Conservation (phyloP, 2,113 vertebrate species). For the Leptosomus discolor region DNA sequence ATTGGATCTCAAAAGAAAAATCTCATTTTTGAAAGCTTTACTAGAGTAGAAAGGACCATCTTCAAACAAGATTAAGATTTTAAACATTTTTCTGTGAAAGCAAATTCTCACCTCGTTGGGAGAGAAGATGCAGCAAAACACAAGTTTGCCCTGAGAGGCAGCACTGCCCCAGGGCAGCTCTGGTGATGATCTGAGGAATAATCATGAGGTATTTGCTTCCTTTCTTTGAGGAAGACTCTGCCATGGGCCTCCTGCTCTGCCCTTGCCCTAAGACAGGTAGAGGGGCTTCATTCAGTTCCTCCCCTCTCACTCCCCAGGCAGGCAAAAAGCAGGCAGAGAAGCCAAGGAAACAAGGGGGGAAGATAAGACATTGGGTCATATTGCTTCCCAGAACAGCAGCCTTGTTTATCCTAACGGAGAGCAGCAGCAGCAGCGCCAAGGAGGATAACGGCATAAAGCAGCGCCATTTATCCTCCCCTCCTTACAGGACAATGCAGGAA, state of each 20-base stretch:
- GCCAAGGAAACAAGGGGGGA: background rate
- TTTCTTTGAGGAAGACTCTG: background rate
- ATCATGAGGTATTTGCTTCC: background rate
- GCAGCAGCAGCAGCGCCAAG: background rate
- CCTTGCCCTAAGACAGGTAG: background rate
- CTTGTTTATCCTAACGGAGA: no score
- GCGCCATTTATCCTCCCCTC: background rate
- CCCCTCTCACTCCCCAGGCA: no score
- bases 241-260: background rate
- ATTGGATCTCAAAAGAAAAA: background rate
- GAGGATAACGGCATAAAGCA: rapidly evolving
- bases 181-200: background rate
- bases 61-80: background rate
- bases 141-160: background rate
- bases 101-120: background rate
- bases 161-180: background rate
- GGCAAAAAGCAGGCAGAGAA: background rate
- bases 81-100: background rate
- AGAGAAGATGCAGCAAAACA: background rate
- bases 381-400: background rate
- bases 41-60: background rate
- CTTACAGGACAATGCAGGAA: background rate
- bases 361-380: no score
- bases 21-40: background rate
- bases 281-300: background rate